Conservation (phyloP, 2,113 vertebrate genomes). For the Aviceda subcristata region DNA sequence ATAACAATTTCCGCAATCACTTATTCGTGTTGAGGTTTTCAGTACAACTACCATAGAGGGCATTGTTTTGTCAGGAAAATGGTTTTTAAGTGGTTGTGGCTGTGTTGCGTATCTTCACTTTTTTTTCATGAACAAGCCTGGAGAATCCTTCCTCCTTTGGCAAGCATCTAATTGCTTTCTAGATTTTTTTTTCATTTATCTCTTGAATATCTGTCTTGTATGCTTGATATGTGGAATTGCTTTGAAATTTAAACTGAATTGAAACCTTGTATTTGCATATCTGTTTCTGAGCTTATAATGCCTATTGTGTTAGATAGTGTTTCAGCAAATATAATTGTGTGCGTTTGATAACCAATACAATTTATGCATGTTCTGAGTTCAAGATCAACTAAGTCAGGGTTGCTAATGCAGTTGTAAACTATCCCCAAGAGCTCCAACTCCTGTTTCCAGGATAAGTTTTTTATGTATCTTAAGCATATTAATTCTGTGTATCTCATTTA, state of each 20-base stretch:
- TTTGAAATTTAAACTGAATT: background rate
- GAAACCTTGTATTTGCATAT: background rate
- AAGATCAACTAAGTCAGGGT: background rate
- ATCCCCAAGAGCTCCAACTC: background rate
- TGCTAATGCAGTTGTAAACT: background rate
- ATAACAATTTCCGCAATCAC: background rate
- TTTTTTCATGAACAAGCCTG: background rate
- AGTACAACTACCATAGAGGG: background rate
- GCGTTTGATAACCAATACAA: background rate
- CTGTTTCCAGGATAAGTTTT: background rate
- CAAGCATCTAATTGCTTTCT: background rate
- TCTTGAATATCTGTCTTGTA: background rate
- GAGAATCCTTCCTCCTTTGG: background rate
- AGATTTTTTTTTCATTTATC: background rate
- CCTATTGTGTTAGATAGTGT: background rate
- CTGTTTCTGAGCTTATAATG: background rate
- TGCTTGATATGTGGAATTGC: background rate
- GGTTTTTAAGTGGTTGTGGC: background rate
- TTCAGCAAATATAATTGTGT: background rate
- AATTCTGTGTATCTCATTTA: background rate
- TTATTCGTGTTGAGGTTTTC: background rate
- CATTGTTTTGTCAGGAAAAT: background rate
- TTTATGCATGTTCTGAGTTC: background rate
- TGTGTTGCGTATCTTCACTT: background rate
- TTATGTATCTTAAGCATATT: background rate